phyloP scores from a whole-genome alignment of 30 jellyfish, hydroid and myxozoan species.

The Aurelia coerulea region DNA sequence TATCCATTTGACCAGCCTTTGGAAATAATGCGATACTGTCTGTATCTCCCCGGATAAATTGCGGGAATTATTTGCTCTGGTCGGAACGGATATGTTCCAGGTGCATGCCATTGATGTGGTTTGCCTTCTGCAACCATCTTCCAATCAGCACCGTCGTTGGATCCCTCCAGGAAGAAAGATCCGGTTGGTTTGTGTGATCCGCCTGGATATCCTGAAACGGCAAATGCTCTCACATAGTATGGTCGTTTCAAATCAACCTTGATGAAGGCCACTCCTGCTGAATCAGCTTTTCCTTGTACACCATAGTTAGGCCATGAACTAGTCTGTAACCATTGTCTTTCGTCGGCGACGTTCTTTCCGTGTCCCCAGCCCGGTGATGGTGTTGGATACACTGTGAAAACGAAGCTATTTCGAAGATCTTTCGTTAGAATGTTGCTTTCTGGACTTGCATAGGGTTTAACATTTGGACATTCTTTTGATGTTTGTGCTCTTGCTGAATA shows the following conservation, averaged over 20 bases:
- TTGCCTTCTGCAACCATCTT: constrained; percentile 34
- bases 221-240: constrained; percentile 31
- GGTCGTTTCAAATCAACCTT: constrained; percentile 7
- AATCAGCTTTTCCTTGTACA: not conserved
- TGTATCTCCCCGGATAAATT: constrained; percentile 20
- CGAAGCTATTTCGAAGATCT: not conserved
- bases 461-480: no score
- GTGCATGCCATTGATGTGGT: constrained; percentile 32
- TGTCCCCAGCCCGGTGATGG: constrained; percentile 23
- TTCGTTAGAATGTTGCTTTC: not conserved
- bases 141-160: constrained; percentile 25
- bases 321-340: not conserved
- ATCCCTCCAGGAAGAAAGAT: constrained; percentile 26
- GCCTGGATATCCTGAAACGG: constrained; percentile 38
- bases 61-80: constrained; percentile 19
- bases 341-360: constrained; percentile 37
- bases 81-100: constrained; percentile 38
- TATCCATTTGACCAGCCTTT: not conserved
- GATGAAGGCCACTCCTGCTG: not conserved
- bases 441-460: not conserved
- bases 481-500: no score
- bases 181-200: constrained; percentile 24
- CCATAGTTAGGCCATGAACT: constrained; percentile 2
- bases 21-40: constrained; percentile 1
- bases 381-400: not conserved